A percentile compares a stretch with the other conserved stretches of the same genome.
These are phyloP conservation scores for Monopis laevigella DNA, from an alignment of 2,888 invertebrate species.

Conservation along the genomic window DNA sequence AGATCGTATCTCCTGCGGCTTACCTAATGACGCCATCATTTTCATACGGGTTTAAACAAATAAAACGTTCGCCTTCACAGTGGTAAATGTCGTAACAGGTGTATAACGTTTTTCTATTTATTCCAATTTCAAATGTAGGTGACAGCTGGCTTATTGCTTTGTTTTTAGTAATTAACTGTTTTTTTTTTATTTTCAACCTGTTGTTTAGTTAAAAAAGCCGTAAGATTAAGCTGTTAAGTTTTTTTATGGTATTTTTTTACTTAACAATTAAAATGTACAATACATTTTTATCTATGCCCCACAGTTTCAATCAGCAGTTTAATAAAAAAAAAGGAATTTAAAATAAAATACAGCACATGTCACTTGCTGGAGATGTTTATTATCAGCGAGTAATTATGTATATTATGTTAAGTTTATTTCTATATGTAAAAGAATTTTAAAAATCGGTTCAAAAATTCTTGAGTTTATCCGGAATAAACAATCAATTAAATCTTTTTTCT, in stretches of 20 bases:
- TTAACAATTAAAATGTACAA: no score
- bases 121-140: conserved; percentile 14
- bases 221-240: conserved; percentile 6
- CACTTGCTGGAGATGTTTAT: no score
- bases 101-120: conserved; percentile 24
- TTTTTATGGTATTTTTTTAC: conserved; percentile 7
- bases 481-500: no score
- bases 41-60: conserved; percentile 47
- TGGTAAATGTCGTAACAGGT: conserved; percentile 40
- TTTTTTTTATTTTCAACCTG: conserved; percentile 49
- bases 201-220: conserved; percentile 31
- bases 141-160: conserved; percentile 37
- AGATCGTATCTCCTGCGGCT: conserved; percentile 53
- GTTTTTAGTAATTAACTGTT: conserved; percentile 43
- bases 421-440: no score
- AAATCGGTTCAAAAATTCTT: no score
- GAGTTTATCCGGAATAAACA: no score
- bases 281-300: no score
- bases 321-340: no score
- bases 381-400: no score
- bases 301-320: no score
- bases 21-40: conserved; percentile 52
- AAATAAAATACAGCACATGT: no score
- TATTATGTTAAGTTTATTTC: no score
- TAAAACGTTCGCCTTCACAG: conserved; percentile 30